These are phyloP conservation scores for Aphelinus certus DNA, from an alignment of 1,140 invertebrate species.

Conservation along the genomic window DNA sequence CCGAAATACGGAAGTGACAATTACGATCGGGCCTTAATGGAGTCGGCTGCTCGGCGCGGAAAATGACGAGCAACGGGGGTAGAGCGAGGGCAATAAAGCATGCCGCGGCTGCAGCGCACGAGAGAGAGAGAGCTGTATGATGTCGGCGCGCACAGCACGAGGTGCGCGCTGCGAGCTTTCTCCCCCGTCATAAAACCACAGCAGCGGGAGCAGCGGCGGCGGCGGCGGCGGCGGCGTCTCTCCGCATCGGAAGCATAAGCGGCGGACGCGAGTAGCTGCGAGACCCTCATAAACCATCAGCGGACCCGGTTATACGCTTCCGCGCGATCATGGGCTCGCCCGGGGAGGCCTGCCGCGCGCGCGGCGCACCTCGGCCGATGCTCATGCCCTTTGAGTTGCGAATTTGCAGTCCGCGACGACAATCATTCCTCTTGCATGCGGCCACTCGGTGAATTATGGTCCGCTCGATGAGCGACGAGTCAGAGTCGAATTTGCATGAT, in stretches of 20 bases:
- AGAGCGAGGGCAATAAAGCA: slow-evolving; percentile 21
- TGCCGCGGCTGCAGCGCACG: neutral
- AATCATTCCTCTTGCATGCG: too few species aligned
- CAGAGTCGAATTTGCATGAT: too few species aligned
- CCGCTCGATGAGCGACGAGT: too few species aligned
- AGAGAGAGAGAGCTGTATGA: slow-evolving; percentile 13
- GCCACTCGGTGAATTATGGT: too few species aligned
- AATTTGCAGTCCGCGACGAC: too few species aligned
- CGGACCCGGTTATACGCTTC: too few species aligned
- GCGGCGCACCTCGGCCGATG: neutral
- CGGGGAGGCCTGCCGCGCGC: neutral
- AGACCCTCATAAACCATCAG: too few species aligned
- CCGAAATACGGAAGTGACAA: slow-evolving; percentile 12
- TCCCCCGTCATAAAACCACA: slow-evolving; percentile 35
- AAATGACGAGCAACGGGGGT: slow-evolving; percentile 28
- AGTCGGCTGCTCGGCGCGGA: neutral
- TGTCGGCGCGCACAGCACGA: slow-evolving; percentile 31
- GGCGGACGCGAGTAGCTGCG: too few species aligned
- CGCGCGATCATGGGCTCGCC: too few species aligned
- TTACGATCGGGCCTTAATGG: slow-evolving; percentile 28
- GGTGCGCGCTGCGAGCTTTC: slow-evolving; percentile 4
- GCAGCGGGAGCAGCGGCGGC: neutral
- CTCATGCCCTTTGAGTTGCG: too few species aligned
- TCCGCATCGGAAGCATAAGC: neutral
- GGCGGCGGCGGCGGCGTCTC: neutral